A percentile compares a stretch with the other conserved stretches of the same genome.
Conservation (phyloP, 2,888 invertebrate species). For the Tuberolachnus salignus region DNA sequence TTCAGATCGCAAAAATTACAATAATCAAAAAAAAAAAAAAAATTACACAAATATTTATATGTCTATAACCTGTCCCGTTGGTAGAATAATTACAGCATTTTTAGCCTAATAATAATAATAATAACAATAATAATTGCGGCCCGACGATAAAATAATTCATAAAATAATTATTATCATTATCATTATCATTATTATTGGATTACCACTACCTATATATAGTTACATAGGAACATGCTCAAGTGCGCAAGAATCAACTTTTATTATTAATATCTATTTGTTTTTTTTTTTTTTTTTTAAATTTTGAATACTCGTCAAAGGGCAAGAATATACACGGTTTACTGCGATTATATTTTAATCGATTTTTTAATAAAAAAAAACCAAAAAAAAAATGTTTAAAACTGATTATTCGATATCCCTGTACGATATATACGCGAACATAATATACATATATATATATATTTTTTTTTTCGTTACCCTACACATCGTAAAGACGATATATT, state of each 20-base stretch:
- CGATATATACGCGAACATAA: too few species aligned
- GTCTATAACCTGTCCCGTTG: conserved; percentile 33
- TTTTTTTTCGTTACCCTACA: neutral
- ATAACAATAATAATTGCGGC: too few species aligned
- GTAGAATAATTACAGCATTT: neutral
- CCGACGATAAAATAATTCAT: neutral
- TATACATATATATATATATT: neutral
- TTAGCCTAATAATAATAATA: neutral
- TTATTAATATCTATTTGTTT: neutral
- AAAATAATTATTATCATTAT: too few species aligned
- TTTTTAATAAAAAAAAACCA: conserved; percentile 29
- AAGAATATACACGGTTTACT: neutral
- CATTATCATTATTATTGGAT: conserved; percentile 3
- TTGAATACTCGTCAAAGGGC: conserved; percentile 18
- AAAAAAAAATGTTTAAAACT: conserved; percentile 14
- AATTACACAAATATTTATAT: conserved; percentile 28
- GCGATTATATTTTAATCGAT: neutral
- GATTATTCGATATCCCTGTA: neutral
- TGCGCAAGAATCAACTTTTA: conserved; percentile 26
- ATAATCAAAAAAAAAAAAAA: conserved; percentile 9
- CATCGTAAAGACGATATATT: neutral
- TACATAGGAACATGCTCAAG: conserved; percentile 49
- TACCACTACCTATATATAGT: conserved; percentile 43
- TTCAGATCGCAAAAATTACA: conserved; percentile 40
- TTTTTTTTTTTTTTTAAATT: neutral